Percentiles rank a stretch among this genome's conserved stretches.
These are phyloP conservation scores for Ceratothoa steindachneri DNA, from an alignment of 2,888 invertebrate species.

Conservation along the genomic window DNA sequence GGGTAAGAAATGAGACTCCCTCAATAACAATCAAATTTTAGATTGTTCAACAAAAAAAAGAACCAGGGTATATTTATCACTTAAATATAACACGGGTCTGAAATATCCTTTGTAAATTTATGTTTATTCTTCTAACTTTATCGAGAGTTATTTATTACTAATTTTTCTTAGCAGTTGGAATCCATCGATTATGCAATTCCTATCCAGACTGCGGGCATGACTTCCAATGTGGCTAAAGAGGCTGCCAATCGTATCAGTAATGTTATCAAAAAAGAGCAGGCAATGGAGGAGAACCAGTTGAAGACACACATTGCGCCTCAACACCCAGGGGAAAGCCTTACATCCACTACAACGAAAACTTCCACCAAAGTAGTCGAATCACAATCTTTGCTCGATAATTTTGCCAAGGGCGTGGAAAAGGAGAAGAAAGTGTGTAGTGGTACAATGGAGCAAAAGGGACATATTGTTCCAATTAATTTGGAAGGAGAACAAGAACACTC, in stretches of 20 bases:
- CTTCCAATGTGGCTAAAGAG: too few species aligned
- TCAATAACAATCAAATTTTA: conserved; percentile 12
- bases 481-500: neutral
- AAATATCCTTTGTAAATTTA: too few species aligned
- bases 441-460: neutral
- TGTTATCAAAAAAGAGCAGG: neutral
- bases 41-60: too few species aligned
- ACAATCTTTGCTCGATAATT: neutral
- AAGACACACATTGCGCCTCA: neutral
- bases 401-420: neutral
- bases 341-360: neutral
- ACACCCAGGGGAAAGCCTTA: neutral
- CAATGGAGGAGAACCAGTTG: neutral
- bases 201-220: neutral
- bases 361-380: neutral
- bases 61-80: too few species aligned
- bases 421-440: neutral
- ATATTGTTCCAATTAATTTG: neutral
- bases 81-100: too few species aligned
- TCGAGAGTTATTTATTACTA: too few species aligned
- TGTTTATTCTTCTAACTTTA: too few species aligned
- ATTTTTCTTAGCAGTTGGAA: too few species aligned
- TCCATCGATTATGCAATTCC: neutral
- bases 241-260: neutral
- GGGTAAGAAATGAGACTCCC: conserved; percentile 23